Conservation (phyloP, 2,888 invertebrate genomes). For the Hanleya hanleyi region DNA sequence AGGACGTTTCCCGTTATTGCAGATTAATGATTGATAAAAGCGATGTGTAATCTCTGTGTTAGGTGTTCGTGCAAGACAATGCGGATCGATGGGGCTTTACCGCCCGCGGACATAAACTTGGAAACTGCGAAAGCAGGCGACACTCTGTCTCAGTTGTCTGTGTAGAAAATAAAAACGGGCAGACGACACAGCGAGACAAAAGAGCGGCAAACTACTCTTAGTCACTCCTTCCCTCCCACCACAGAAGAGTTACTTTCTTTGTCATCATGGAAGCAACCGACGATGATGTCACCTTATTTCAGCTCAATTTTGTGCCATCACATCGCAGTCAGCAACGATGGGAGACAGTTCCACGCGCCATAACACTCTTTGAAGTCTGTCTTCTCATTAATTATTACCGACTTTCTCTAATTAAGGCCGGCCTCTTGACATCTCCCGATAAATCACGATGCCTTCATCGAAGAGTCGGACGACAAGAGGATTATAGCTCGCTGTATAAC, state of each 20-base stretch:
- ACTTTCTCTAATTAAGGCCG: slow-evolving; percentile 3
- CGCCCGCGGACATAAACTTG: background rate
- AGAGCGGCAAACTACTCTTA: slow-evolving; percentile 2
- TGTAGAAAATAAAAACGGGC: background rate
- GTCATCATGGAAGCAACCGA: background rate
- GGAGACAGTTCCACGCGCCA: background rate
- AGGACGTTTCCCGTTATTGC: slow-evolving; percentile 7
- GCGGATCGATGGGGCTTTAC: background rate
- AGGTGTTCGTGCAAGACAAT: slow-evolving; percentile 5
- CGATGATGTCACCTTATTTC: slow-evolving; percentile 2
- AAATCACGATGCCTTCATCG: background rate
- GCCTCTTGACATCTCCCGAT: slow-evolving; percentile 1
- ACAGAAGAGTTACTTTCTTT: slow-evolving; percentile 10
- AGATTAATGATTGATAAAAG: slow-evolving; percentile 5
- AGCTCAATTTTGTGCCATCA: slow-evolving; percentile 1
- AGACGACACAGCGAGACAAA: slow-evolving; percentile 6
- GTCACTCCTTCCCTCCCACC: slow-evolving; percentile 3
- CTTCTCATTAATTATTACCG: slow-evolving; percentile 7
- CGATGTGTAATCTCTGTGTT: background rate
- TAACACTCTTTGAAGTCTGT: background rate
- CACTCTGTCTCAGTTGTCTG: background rate
- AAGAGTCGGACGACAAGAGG: background rate
- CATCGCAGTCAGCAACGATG: background rate
- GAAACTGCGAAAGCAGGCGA: background rate
- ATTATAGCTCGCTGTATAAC: background rate